Evolutionary conservation across 2,797 vertebrate species (phyloP), one percentile per base, ranked within the genome.

Genomic region (Euthynnus affinis): DNA sequence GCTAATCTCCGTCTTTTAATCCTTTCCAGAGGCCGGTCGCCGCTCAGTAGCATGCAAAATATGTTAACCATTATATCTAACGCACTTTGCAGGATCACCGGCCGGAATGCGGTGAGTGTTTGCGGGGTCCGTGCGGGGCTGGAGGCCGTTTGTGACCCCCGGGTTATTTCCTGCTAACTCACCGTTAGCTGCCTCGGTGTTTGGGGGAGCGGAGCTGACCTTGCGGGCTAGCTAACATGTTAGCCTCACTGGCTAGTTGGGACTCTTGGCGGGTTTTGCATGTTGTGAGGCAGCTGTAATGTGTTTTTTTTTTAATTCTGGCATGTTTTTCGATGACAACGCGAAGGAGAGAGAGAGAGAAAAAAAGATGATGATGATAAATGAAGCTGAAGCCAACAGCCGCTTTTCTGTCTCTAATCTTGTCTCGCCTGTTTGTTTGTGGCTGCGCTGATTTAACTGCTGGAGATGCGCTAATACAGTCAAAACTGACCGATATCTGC

Each of bases 21-120:
- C 88, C 65, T 18, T 53, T 7, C 14, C 14, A 5, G 18, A 27
- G 23, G 8, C 59, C 5, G 58, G 9, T 44, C 52, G 25, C 9
- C 20, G 22, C 10, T 13, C 53, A 48, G 23, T 85, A 94, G 75
- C 60, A 93, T 93, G 90, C 67, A 91, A 74, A 93, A 82, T 18
- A 93, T 96, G 93, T 76, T 93, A 34, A 75, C 85, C 10, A 69
- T 93, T 0, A 89, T 94, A 32, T 95, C 94, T 29, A 92, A 89
- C 82, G 91, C 90, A 1, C 82, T 95, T 3, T 88, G 87, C 18
- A 83, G 91, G 86, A 89, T 93, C 48, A 85, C 91, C 2, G 93
- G 89, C 70, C 80, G 82, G 49, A 93, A 87, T 78, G 94, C 85
- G 94, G 94, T 93, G 88, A 91, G 91, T 95, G 9, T 0, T 49